These are phyloP conservation scores for Sebastes iracundus DNA, from an alignment of 2,797 vertebrate genomes.

Conservation along the genomic window DNA sequence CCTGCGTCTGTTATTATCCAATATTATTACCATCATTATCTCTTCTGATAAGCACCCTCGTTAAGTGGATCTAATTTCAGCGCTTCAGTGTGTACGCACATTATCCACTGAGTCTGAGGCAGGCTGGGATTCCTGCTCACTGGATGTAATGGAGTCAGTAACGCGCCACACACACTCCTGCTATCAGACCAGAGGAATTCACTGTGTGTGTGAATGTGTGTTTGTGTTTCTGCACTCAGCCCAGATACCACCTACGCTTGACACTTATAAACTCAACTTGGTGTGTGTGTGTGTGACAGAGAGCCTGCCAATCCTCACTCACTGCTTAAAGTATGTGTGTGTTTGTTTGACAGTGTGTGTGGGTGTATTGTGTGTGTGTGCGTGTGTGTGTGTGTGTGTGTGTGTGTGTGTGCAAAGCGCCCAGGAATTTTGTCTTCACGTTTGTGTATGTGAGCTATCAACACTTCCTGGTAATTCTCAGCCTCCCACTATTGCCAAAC, in stretches of 20 bases:
- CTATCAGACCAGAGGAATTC: neutral
- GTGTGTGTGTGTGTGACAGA: neutral
- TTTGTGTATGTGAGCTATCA: neutral
- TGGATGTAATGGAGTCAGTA: neutral
- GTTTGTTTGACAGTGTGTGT: neutral
- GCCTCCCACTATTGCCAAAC: neutral
- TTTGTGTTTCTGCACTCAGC: neutral
- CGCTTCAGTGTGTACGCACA: neutral
- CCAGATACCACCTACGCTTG: constrained; percentile 2
- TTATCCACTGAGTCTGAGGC: neutral
- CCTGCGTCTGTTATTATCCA: neutral
- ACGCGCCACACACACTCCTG: neutral
- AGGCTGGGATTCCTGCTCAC: neutral
- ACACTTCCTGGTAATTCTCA: neutral
- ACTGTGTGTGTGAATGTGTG: neutral
- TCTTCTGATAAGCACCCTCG: neutral
- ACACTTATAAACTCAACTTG: neutral
- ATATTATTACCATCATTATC: constrained; percentile 7
- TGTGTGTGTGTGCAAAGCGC: neutral
- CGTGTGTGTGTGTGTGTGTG: neutral
- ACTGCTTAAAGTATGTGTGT: neutral
- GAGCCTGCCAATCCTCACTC: neutral
- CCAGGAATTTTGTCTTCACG: neutral
- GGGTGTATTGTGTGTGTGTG: neutral
- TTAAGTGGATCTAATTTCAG: constrained; percentile 19